Percentiles rank a stretch among this genome's conserved stretches.
phyloP scores from a whole-genome alignment of 2,113 vertebrate genomes.

The Ctenomys sociabilis region DNA sequence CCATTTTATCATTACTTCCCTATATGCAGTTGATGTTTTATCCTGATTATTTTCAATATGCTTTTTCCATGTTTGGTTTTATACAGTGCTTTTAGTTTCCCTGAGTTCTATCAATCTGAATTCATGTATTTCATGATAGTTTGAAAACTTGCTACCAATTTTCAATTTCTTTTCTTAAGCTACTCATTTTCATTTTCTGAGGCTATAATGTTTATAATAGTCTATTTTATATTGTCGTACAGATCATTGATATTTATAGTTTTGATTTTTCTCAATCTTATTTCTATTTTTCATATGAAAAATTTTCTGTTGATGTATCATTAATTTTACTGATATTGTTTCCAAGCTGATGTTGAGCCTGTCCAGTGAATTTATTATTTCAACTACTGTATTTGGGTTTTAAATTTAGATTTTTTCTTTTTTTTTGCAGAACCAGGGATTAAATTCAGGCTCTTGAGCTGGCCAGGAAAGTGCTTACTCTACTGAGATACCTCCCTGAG shows the following conservation, averaged over 20 bases:
- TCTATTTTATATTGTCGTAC: neutral
- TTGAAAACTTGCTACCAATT: neutral
- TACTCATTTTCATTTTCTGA: neutral
- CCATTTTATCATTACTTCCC: neutral
- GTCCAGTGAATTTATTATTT: neutral
- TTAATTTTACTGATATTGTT: neutral
- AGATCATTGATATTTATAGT: neutral
- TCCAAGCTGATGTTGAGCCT: neutral
- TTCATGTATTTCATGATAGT: neutral
- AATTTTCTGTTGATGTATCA: neutral
- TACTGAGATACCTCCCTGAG: no score
- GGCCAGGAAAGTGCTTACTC: no score
- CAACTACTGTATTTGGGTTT: neutral
- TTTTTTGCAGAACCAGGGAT: no score
- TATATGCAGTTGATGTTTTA: neutral
- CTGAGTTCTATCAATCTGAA: neutral
- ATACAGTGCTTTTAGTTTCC: neutral
- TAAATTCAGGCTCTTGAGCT: no score
- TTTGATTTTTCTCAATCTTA: neutral
- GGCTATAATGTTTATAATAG: neutral
- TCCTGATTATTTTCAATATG: neutral
- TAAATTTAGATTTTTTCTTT: constrained; percentile 20
- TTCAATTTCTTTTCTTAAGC: neutral
- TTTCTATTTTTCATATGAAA: neutral
- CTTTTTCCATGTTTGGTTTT: neutral